Percentiles rank a stretch among this genome's conserved stretches.
phyloP scores from a whole-genome alignment of 2,797 vertebrate species.

The Cichlasoma orientale region DNA sequence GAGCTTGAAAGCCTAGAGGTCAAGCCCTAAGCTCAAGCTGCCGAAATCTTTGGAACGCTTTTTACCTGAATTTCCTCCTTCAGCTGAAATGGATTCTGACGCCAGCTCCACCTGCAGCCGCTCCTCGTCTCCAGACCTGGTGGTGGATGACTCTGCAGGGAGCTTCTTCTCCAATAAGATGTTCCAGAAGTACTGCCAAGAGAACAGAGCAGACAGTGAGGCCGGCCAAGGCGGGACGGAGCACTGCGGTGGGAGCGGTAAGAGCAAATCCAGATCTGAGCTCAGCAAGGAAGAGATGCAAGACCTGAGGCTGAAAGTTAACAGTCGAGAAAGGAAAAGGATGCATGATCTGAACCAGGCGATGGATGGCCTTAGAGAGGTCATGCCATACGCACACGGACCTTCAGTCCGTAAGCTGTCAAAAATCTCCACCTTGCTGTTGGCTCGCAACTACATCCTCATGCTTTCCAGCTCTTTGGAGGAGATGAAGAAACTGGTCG shows the following conservation, averaged over 20 bases:
- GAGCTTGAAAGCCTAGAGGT: background rate
- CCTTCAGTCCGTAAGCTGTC: conserved; percentile 87
- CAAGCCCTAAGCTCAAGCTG: background rate
- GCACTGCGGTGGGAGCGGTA: conserved; percentile 31
- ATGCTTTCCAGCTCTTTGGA: conserved; percentile 87
- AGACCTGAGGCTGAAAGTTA: conserved; percentile 85
- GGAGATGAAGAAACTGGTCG: conserved; percentile 87
- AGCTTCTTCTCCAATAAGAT: conserved; percentile 81
- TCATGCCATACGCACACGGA: conserved; percentile 87
- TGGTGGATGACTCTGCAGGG: conserved; percentile 73
- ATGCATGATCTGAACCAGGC: conserved; percentile 89
- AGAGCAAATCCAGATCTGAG: conserved; percentile 60
- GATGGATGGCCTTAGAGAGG: conserved; percentile 87
- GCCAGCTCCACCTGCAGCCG: conserved; percentile 81
- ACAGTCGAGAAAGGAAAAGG: conserved; percentile 86
- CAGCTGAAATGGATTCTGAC: conserved; percentile 82
- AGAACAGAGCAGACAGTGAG: conserved; percentile 49
- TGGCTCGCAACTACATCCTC: conserved; percentile 87
- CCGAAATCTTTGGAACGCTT: conserved; percentile 1
- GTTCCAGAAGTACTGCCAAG: conserved; percentile 77
- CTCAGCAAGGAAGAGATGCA: conserved; percentile 74
- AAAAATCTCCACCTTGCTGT: conserved; percentile 85
- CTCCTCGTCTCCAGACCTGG: conserved; percentile 83
- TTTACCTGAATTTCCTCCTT: conserved; percentile 3
- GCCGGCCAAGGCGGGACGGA: conserved; percentile 25